Evolutionary conservation across 2,113 vertebrate genomes (phyloP), one percentile per base, ranked within the genome.

Genomic region (Ictalurus furcatus): DNA sequence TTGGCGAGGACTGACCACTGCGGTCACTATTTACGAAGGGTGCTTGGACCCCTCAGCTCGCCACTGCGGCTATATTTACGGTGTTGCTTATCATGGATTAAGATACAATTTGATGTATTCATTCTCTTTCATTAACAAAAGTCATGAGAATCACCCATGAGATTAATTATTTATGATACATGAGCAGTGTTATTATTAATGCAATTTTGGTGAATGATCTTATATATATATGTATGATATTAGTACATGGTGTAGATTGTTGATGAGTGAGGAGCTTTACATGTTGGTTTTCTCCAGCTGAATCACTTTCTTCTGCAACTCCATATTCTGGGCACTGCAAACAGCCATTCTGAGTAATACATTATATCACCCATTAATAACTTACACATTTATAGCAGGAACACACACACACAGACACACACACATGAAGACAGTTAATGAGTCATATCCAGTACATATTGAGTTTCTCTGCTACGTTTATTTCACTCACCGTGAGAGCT

Each of bases 271-370:
- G 5, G 25, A 86, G 44, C 37, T 96, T 95, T 92, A 97, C 97
- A 94, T 92, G 90, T 97, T 97, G 90, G 95, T 96, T 89, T 97
- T 97, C 93, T 97, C 97, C 48, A 97, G 92, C 79, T 96, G 96
- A 56, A 96, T 85, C 52, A 97, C 97, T 3, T 97, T 97, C 86
- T 95, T 96, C 90, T 97, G 96, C 81, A 97, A 93, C 89, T 97
- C 97, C 92, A 97, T 95, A 90, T 97, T 97, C 90, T 97, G 97
- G 8, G 95, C 94, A 0, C 95, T 96, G 87, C 96, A 97, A 0
- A 96, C 95, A 0, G 96, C 96, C 97, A 97, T 97, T 88, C 97
- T 97, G 90, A 17, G 65, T 21, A 40, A 87, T 14, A 86, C 74
- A 25, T 89, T 0, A 88, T 8, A 84, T 56, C 28, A 82, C 8